Base-by-base conservation (phyloP, 1,140 invertebrate species). In the Monomorium pharaonis region DNA sequence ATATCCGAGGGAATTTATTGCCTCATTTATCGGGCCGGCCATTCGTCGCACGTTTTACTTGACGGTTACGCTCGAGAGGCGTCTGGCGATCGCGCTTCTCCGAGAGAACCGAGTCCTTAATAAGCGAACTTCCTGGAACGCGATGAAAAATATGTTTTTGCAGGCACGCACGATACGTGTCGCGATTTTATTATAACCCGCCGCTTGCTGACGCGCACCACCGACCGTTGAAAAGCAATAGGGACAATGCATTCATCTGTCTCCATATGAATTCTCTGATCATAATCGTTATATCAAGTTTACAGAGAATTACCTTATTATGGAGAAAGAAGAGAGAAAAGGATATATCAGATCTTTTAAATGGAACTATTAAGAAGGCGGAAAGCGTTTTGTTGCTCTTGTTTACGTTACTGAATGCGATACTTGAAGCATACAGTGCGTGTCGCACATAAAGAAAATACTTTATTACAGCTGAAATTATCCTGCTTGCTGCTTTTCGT, bases 81-180 rank as follows among this genome's bases (percentile, higher is more conserved):
- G 91, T 92, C 91, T 89, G 89, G 83, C 88, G 91, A 92, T 92
- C 86, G 90, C 92, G 86, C 56, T 54, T 78, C 88, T 54, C 51
- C 37, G 54, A 78, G 87, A 78, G 72, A 78, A 74, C 51, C 70
- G 18, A 86, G 85, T 67, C 80, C 67, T 92, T 88, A 90, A 92
- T 91, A 90, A 92, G 88, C 87, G 84, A 88, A 89, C 84, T 94
- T 94, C 93, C 87, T 77, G 83, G 93, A 94, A 94, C 89, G 88
- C 89, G 89, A 91, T 92, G 92, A 90, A 94, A 93, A 93, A 93
- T 92, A 93, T 93, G 90, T 92, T 92, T 92, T 92, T 91, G 92
- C 91, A 93, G 90, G 89, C 92, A 93, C 91, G 92, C 90, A 90
- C 88, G 87, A 86, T 91, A 93, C 93, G 93, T 93, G 93, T 93